These are phyloP conservation scores for Drosophila trichaetosa DNA, from an alignment of 2,888 invertebrate genomes.

Conservation along the genomic window DNA sequence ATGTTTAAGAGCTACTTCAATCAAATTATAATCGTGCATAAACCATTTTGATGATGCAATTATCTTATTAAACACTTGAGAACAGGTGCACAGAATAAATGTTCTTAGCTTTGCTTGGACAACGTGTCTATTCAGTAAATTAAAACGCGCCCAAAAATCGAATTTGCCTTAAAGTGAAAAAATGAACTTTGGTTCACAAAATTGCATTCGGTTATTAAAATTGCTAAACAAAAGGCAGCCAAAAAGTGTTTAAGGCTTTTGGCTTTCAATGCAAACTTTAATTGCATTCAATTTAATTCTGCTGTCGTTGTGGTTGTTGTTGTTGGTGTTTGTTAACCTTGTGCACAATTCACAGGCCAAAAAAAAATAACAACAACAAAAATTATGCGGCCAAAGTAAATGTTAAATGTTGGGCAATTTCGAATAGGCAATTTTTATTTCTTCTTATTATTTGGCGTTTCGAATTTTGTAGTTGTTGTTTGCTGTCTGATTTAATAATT, in stretches of 20 bases:
- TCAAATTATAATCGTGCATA: slow-evolving; percentile 6
- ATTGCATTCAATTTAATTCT: slow-evolving; percentile 74
- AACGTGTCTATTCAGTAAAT: slow-evolving; percentile 8
- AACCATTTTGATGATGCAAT: slow-evolving; percentile 22
- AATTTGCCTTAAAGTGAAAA: slow-evolving; percentile 43
- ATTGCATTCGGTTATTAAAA: slow-evolving; percentile 77
- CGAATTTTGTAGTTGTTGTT: slow-evolving; percentile 20
- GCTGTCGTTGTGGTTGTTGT: slow-evolving; percentile 12
- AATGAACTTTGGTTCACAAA: slow-evolving; percentile 41
- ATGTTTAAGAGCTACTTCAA: background rate
- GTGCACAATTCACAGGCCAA: slow-evolving; percentile 74
- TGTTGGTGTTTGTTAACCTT: slow-evolving; percentile 73
- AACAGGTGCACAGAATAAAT: slow-evolving; percentile 21
- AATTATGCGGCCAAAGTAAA: slow-evolving; percentile 70
- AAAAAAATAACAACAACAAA: slow-evolving; percentile 36
- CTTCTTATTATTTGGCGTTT: slow-evolving; percentile 27
- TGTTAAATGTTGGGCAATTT: slow-evolving; percentile 77
- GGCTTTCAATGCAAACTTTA: slow-evolving; percentile 79
- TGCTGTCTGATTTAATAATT: slow-evolving; percentile 29
- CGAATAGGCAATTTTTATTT: slow-evolving; percentile 44
- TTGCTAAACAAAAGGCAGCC: slow-evolving; percentile 61
- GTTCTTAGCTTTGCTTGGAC: slow-evolving; percentile 14
- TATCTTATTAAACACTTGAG: slow-evolving; percentile 20
- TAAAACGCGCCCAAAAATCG: slow-evolving; percentile 25
- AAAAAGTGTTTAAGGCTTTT: slow-evolving; percentile 44